phyloP scores from a whole-genome alignment of 2,113 vertebrate genomes.

The Proterorhinus semilunaris region DNA sequence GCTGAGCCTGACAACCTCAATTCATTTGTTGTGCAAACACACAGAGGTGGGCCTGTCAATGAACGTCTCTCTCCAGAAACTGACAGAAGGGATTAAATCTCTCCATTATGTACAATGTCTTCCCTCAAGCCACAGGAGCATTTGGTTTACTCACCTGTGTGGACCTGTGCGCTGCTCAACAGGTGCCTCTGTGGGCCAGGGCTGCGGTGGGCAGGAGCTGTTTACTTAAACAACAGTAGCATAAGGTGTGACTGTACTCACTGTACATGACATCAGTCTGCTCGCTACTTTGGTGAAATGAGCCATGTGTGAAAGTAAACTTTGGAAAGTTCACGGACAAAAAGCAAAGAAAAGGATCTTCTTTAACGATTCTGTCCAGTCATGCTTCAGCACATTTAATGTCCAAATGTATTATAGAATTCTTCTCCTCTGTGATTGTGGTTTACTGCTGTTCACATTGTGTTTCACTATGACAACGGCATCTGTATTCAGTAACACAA shows the following conservation, averaged over 20 bases:
- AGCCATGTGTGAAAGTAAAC: conserved; percentile 2
- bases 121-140: conserved; percentile 14
- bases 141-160: conserved; percentile 61
- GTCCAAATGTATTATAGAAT: neutral
- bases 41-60: conserved; percentile 43
- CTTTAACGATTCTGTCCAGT: conserved; percentile 3
- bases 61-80: conserved; percentile 18
- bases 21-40: conserved; percentile 36
- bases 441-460: conserved; percentile 1
- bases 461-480: neutral
- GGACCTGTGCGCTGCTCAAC: conserved; percentile 44
- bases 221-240: conserved; percentile 40
- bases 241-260: conserved; percentile 14
- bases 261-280: conserved; percentile 30
- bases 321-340: neutral
- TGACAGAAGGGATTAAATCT: conserved; percentile 41
- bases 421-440: conserved; percentile 4
- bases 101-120: conserved; percentile 35
- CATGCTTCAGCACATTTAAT: conserved; percentile 6
- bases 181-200: conserved; percentile 43
- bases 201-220: conserved; percentile 8
- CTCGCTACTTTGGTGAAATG: conserved; percentile 5
- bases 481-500: neutral
- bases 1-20: conserved; percentile 31
- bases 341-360: neutral